Evolutionary conservation across 2,113 vertebrate species (phyloP), one percentile per base, ranked within the genome.

Genomic region (Scytalopus superciliaris): DNA sequence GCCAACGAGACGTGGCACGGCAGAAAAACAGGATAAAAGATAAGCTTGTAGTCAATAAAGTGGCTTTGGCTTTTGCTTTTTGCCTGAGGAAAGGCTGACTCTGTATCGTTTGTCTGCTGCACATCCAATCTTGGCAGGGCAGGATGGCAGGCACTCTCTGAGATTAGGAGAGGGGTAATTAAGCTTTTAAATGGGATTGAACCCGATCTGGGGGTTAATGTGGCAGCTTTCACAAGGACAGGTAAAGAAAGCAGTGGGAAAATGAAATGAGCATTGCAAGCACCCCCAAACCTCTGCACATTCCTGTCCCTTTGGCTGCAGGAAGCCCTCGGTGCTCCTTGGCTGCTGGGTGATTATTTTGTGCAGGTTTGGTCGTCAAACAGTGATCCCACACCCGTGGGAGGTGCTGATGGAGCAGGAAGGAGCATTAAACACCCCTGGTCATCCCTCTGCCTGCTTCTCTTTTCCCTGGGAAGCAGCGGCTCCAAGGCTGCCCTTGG

Each of bases 401-500:
- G 14, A 76, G 47, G 14, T 23, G 31, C 55, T 12, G 60, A 27
- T 27, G 30, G 31, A 63, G 35, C 40, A 19, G 63, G 52, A 19
- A 55, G 64, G 47, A 37, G 0, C 49, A 80, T 95, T 92, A 95
- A 96, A 95, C 31, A 30, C 10, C 55, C 63, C 30, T 45, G 6
- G 0, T 57, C 72, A 31, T 18, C 31, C 2, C 28, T 30, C 59
- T 8, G 40, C 73, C 76, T 90, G 79, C 66, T n/a, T 2, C 17
- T 39, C 62, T 49, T 31, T 94, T 69, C 50, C 64, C 62, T 50
- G 50, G 86, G 57, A 72, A 42, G 40, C 67, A 74, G n/a, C 35
- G 6, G 28, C 0, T 0, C 4, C 0, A 2, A 24, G 35, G 44
- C 50, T 59, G 84, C 39, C 9, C 8, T 0, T 1, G 50, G 62